Conservation (phyloP, 2,113 vertebrate genomes). For the Hippocampus mohnikei region DNA sequence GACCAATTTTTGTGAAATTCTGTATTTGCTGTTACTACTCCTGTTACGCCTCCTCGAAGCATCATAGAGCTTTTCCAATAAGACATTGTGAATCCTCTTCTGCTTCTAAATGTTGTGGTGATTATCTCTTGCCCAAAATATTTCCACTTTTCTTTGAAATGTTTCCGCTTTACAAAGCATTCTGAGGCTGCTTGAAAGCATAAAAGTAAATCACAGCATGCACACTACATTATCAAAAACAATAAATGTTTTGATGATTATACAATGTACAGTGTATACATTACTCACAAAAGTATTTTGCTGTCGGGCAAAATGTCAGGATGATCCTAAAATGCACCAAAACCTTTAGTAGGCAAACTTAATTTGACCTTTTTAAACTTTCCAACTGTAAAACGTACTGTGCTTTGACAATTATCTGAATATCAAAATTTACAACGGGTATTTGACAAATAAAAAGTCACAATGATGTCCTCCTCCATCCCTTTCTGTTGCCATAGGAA, state of each 20-base stretch:
- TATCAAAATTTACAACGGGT: no score
- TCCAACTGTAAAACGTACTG: no score
- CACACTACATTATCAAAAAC: no score
- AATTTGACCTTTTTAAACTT: no score
- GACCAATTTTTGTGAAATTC: neutral
- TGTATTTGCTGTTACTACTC: no score
- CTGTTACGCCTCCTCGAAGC: neutral
- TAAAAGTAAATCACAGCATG: no score
- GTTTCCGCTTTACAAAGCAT: neutral
- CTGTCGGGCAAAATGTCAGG: neutral
- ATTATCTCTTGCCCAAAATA: neutral
- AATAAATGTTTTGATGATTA: no score
- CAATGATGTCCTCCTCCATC: no score
- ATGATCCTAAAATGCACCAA: neutral
- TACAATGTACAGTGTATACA: no score
- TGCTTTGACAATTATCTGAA: no score
- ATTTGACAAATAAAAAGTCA: no score
- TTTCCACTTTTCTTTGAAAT: neutral
- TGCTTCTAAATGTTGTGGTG: slow-evolving; percentile 2
- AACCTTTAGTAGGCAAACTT: neutral
- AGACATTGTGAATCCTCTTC: neutral
- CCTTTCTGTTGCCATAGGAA: no score
- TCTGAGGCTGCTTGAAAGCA: neutral
- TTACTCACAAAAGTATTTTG: neutral
- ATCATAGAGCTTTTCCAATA: neutral